Conservation (phyloP, 2,113 vertebrate genomes). For the Capreolus pygargus region DNA sequence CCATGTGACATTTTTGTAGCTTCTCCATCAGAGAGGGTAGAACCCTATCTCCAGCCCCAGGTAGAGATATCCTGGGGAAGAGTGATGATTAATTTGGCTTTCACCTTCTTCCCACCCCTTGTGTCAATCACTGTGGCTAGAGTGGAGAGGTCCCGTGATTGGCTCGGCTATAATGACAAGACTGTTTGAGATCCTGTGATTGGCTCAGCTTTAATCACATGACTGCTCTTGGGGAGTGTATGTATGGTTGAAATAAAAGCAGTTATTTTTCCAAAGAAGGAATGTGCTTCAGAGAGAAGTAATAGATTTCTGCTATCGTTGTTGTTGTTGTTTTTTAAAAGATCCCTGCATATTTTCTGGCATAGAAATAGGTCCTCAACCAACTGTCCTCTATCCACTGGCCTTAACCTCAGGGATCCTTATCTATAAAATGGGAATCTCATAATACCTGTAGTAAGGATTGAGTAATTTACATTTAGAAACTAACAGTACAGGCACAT, state of each 20-base stretch:
- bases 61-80: neutral
- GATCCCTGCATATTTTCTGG: neutral
- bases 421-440: neutral
- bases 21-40: neutral
- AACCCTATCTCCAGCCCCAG: neutral
- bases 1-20: neutral
- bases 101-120: neutral
- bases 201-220: neutral
- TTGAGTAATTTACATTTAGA: neutral
- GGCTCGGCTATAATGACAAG: neutral
- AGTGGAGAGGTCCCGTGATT: neutral
- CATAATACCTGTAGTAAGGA: neutral
- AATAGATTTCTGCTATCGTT: neutral
- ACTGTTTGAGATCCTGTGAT: neutral
- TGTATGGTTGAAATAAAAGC: neutral
- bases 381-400: neutral
- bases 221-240: neutral
- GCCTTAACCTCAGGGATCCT: neutral
- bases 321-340: neutral
- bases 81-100: neutral
- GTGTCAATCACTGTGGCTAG: neutral
- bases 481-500: too few species aligned
- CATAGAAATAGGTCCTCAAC: neutral
- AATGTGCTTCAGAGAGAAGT: neutral
- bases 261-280: neutral